Evolutionary conservation across 2,113 vertebrate genomes (phyloP).

Genomic region (Apaloderma vittatum): DNA sequence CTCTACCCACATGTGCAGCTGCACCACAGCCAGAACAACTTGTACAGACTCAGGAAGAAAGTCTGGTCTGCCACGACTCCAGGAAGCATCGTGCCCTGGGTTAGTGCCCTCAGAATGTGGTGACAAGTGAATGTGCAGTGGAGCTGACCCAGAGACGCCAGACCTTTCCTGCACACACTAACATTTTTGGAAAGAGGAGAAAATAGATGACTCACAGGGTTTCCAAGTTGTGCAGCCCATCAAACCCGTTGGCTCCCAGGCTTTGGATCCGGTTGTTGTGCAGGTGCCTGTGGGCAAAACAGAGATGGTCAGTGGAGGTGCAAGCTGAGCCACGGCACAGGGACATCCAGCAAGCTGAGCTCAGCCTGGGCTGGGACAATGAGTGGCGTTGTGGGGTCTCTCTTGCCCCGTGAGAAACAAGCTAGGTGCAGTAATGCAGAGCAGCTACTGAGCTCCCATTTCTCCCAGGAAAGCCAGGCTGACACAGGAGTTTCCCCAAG

Average conservation of each 20-base stretch:
- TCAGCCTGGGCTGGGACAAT: background rate
- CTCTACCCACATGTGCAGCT: background rate
- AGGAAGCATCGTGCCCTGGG: background rate
- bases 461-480: background rate
- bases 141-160: background rate
- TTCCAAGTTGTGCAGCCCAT: conserved; percentile 92
- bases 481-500: background rate
- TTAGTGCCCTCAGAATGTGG: background rate
- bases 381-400: accelerated
- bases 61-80: background rate
- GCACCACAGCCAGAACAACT: background rate
- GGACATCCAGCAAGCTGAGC: background rate
- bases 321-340: background rate
- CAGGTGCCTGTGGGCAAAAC: conserved; percentile 86
- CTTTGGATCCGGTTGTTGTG: conserved; percentile 94
- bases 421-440: background rate
- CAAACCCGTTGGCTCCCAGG: conserved; percentile 90
- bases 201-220: conserved; percentile 89
- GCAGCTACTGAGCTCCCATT: background rate
- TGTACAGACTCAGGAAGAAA: background rate
- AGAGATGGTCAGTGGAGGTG: background rate
- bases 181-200: background rate
- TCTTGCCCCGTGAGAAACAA: background rate
- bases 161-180: accelerated
- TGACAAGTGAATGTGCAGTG: accelerated